Evolutionary conservation across 1,140 invertebrate species (phyloP), one percentile per base, ranked within the genome.

Genomic region (Chlorops oryzae): DNA sequence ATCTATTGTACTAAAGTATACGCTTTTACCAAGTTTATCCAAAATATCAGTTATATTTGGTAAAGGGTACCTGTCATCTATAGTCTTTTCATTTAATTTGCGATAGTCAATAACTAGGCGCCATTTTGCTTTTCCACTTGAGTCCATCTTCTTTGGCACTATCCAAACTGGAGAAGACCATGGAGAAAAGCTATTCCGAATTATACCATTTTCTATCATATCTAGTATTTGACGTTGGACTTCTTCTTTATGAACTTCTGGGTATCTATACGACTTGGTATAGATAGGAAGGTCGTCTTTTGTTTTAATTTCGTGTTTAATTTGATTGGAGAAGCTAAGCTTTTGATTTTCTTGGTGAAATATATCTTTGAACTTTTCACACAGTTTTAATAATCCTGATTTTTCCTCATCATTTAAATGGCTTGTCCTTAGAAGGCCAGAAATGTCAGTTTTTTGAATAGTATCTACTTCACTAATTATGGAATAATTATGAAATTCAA

Each of bases 71-170:
- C n/a, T n/a, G n/a, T n/a, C n/a, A n/a, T n/a, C n/a, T n/a, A n/a
- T n/a, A n/a, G n/a, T n/a, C n/a, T n/a, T n/a, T n/a, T n/a, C n/a
- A n/a, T n/a, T n/a, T n/a, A n/a, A n/a, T n/a, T n/a, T 18, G 74
- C 64, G 17, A 68, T 65, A 41, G 79, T 66, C 37, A 39, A 39
- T 39, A 18, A 39, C 37, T 13, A 39, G 7, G 9, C 37, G 9
- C 37, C 37, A 39, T 13, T 39, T 39, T 32, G 7, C 7, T 32
- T n/a, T n/a, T n/a, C n/a, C n/a, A n/a, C n/a, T n/a, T n/a, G n/a
- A n/a, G n/a, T n/a, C n/a, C n/a, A n/a, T n/a, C n/a, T n/a, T n/a
- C n/a, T n/a, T n/a, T n/a, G n/a, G n/a, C n/a, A n/a, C n/a, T n/a
- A n/a, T n/a, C n/a, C n/a, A n/a, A n/a, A n/a, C n/a, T n/a, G n/a